Conservation (phyloP, 2,888 invertebrate genomes). For the Coenonympha arcania region DNA sequence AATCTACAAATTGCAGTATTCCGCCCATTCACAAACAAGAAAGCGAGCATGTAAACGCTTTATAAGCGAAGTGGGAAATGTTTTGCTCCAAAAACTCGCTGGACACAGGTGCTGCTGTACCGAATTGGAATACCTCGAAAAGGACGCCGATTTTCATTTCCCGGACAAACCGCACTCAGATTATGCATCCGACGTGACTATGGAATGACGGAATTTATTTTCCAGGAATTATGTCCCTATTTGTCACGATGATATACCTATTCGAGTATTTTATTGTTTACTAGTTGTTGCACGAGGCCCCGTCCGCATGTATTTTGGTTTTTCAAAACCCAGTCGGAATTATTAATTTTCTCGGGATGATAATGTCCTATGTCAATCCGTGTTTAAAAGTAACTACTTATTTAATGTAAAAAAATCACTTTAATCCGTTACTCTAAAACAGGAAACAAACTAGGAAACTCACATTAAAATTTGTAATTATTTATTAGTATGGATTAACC, state of each 20-base stretch:
- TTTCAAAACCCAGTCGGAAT: too few species aligned
- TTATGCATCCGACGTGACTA: conserved; percentile 22
- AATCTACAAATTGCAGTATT: background rate
- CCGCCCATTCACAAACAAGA: conserved; percentile 4
- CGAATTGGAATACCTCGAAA: conserved; percentile 44
- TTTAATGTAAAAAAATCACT: too few species aligned
- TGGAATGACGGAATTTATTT: background rate
- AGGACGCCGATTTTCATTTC: conserved; percentile 46
- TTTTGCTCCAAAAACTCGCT: conserved; percentile 35
- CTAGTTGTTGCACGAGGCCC: too few species aligned
- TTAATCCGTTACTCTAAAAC: too few species aligned
- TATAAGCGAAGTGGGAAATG: conserved; percentile 30
- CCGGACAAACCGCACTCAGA: conserved; percentile 30
- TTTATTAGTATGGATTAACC: too few species aligned
- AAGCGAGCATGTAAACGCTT: conserved; percentile 14
- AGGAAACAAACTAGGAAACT: too few species aligned
- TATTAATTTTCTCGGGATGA: too few species aligned
- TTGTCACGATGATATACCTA: background rate
- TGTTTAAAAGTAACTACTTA: too few species aligned
- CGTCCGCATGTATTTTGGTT: too few species aligned
- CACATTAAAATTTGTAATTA: too few species aligned
- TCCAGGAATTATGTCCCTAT: background rate
- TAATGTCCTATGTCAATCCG: too few species aligned
- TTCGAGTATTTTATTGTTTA: too few species aligned
- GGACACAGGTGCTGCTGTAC: conserved; percentile 51